Conservation (phyloP, 2,797 vertebrate species). For the Anguilla marmorata region DNA sequence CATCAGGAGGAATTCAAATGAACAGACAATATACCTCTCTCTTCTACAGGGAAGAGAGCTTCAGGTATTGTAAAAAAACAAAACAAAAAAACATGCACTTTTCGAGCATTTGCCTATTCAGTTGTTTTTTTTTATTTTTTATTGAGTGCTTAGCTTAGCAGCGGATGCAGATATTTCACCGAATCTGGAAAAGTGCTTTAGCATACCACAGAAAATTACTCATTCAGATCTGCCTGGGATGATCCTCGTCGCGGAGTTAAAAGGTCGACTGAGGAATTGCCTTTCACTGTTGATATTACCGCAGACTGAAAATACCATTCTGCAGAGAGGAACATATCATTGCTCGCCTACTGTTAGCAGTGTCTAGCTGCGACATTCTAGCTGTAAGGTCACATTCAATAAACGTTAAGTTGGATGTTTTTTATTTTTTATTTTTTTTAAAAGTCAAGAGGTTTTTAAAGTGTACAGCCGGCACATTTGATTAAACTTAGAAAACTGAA, state of each 20-base stretch:
- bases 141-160: not conserved
- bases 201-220: not conserved
- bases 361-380: not conserved
- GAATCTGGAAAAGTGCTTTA: not conserved
- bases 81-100: not conserved
- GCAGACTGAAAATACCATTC: not conserved
- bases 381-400: constrained; percentile 12
- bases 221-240: not conserved
- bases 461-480: not conserved
- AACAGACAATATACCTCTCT: not conserved
- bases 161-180: not conserved
- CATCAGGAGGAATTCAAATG: not conserved
- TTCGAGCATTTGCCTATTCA: not conserved
- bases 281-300: not conserved
- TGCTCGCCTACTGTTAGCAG: not conserved
- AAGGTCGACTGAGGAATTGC: not conserved
- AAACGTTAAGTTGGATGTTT: not conserved
- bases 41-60: not conserved
- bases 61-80: not conserved
- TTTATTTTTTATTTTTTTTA: not conserved
- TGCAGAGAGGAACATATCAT: not conserved
- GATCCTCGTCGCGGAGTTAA: not conserved
- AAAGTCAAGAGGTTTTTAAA: not conserved
- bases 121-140: not conserved
- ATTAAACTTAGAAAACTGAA: not conserved